Conservation (phyloP, 2,113 vertebrate species). For the Hepsetus odoe region DNA sequence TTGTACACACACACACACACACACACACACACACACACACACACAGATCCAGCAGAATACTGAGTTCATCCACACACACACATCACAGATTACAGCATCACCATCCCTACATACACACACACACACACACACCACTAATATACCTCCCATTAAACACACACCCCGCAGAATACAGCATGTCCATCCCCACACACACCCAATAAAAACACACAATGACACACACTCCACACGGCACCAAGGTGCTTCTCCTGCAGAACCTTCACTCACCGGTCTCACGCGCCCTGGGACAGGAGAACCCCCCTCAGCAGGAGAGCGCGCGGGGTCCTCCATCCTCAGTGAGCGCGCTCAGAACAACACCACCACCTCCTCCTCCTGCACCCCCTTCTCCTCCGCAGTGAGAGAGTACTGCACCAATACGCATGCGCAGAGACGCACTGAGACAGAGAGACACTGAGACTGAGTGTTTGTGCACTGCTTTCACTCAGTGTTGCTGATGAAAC, state of each 20-base stretch:
- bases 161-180: too few species aligned
- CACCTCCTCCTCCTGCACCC: not conserved
- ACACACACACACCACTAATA: too few species aligned
- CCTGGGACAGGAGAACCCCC: not conserved
- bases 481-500: not conserved
- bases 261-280: not conserved
- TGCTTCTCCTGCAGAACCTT: not conserved
- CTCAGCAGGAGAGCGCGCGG: not conserved
- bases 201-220: not conserved
- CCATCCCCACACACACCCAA: too few species aligned
- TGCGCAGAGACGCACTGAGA: not conserved
- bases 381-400: not conserved
- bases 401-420: not conserved
- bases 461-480: not conserved
- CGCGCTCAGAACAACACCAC: not conserved
- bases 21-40: conserved; percentile 1
- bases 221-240: not conserved
- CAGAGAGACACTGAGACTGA: not conserved
- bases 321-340: not conserved
- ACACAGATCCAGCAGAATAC: not conserved
- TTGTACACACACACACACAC: conserved; percentile 7
- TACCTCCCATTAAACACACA: too few species aligned
- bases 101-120: too few species aligned
- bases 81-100: too few species aligned
- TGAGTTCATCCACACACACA: conserved; percentile 30